A percentile compares a stretch with the other conserved stretches of the same genome.
Conservation (phyloP, 2,113 vertebrate species). For the Notothenia coriiceps region DNA sequence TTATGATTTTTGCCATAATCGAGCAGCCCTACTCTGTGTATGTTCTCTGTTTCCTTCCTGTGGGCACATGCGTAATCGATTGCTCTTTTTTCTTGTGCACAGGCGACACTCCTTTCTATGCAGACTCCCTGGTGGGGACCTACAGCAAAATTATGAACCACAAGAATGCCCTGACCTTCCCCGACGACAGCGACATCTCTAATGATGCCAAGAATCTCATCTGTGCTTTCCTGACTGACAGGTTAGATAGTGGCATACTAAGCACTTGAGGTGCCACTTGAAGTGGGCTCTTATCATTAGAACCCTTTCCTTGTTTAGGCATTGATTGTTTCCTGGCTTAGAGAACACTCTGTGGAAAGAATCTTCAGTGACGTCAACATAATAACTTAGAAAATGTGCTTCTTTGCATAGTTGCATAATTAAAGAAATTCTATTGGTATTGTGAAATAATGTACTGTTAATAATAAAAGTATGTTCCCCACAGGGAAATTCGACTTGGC, state of each 20-base stretch:
- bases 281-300: slow-evolving; percentile 28
- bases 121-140: slow-evolving; percentile 97
- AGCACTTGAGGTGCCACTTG: neutral
- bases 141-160: slow-evolving; percentile 99
- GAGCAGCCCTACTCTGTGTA: neutral
- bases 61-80: neutral
- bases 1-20: too few relatives aligned
- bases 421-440: neutral
- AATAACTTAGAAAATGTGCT: neutral
- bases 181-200: slow-evolving; percentile 97
- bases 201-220: slow-evolving; percentile 99
- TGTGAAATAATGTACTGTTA: neutral
- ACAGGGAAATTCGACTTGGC: slow-evolving; percentile 94
- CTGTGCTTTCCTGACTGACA: slow-evolving; percentile 98
- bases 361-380: neutral
- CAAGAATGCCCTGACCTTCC: slow-evolving; percentile 97
- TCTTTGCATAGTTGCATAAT: neutral
- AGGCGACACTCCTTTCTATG: slow-evolving; percentile 99
- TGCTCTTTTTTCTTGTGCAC: slow-evolving; percentile 43
- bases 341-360: slow-evolving; percentile 18
- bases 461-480: neutral
- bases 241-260: slow-evolving; percentile 82
- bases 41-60: neutral
- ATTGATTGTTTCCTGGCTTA: neutral
- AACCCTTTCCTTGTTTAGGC: slow-evolving; percentile 13